phyloP scores from a whole-genome alignment of 2,888 invertebrate genomes.

The Diabrotica balteata region DNA sequence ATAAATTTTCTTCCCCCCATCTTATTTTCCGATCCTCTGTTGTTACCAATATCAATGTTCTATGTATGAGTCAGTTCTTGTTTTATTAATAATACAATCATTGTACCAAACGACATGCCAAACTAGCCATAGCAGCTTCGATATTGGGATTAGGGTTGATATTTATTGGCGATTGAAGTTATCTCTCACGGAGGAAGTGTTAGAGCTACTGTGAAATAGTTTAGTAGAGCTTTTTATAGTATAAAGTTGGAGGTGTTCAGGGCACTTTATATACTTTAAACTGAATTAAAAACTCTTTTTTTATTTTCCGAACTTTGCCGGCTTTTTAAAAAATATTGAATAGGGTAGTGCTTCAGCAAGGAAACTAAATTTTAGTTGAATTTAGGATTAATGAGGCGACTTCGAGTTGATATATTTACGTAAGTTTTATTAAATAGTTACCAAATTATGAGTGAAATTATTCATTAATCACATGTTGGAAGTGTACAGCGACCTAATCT shows the following conservation, averaged over 20 bases:
- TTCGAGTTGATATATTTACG: too few relatives aligned
- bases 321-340: background rate
- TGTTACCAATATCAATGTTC: too few relatives aligned
- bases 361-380: background rate
- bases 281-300: conserved; percentile 5
- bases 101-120: conserved; percentile 8
- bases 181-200: conserved; percentile 11
- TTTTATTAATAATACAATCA: background rate
- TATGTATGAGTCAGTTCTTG: too few relatives aligned
- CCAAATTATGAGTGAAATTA: too few relatives aligned
- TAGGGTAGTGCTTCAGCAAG: background rate
- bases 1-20: too few relatives aligned
- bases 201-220: conserved; percentile 17
- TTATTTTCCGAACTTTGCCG: too few relatives aligned
- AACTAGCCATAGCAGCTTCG: conserved; percentile 1
- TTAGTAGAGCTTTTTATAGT: conserved; percentile 10
- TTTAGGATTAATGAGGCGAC: too few relatives aligned
- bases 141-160: conserved; percentile 23
- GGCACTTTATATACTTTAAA: conserved; percentile 9
- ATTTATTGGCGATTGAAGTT: conserved; percentile 27
- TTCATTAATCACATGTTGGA: too few relatives aligned
- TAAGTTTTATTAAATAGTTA: too few relatives aligned
- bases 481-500: too few relatives aligned
- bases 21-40: too few relatives aligned
- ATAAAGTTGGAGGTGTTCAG: conserved; percentile 13